Evolutionary conservation across 1,140 invertebrate genomes (phyloP), one percentile per base, ranked within the genome.

Genomic region (Ceratoteleas bidentatus): DNA sequence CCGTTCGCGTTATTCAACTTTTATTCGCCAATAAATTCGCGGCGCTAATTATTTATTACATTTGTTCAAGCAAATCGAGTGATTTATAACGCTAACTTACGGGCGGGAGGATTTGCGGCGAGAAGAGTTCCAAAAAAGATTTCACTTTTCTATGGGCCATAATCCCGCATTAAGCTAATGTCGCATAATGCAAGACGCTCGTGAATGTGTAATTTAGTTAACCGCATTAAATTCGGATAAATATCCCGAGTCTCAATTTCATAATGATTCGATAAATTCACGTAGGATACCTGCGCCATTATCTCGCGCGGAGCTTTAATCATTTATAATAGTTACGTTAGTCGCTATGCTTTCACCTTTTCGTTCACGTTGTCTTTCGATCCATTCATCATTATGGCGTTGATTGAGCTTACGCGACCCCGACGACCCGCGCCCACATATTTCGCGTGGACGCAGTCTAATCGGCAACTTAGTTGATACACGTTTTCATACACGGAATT

Each of bases 341-440:
- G 65, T 75, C 60, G 60, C 75, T 58, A 74, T 64, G 72, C 84
- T 79, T 83, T 85, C 74, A 83, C 84, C 81, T 81, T 78, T 76
- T 76, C 74, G 81, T 74, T 74, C 74, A 45, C 68, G 68, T 73
- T 50, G 54, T 77, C 69, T 64, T 49, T 56, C 40, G 24, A 70
- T 57, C 73, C 74, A 83, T 83, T 83, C 81, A 72, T 83, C 75
- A 78, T 83, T 83, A 75, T 83, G 70, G 74, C 81, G 81, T 78
- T 83, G 81, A 83, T 83, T 83, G 81, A 83, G 81, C 74, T 78
- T 75, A 75, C 40, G 58, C 54, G 81, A 83, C 65, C 81, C 52
- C 58, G 10, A 53, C 54, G 69, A 82, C 73, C 80, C 52, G 54
- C 61, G 66, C 79, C 79, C 56, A 77, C 80, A 32, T 70, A 75